Evolutionary conservation across 92 coral and sea anemone genomes (phyloP).

Genomic region (Epizoanthus fatuus): DNA sequence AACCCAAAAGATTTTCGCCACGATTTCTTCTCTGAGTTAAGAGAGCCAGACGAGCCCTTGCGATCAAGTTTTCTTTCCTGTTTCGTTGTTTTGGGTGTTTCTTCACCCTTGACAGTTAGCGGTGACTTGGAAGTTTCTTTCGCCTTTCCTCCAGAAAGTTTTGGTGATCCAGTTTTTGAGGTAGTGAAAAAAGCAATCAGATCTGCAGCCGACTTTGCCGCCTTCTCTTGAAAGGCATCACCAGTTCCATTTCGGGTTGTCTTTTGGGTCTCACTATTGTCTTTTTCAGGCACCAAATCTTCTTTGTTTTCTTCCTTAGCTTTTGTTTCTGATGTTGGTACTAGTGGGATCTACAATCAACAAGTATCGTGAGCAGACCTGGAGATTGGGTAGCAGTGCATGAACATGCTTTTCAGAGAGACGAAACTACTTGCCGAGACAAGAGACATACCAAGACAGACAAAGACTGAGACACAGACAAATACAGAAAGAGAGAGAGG

Average conservation of each 20-base stretch:
- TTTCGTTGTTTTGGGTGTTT: slow-evolving; percentile 35
- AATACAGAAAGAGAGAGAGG: too few species aligned
- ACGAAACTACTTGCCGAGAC: too few species aligned
- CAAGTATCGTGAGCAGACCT: not conserved
- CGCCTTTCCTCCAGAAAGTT: slow-evolving; percentile 19
- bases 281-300: slow-evolving; percentile 38
- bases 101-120: slow-evolving; percentile 9
- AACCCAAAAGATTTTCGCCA: slow-evolving; percentile 90
- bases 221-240: slow-evolving; percentile 27
- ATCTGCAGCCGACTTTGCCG: slow-evolving; percentile 66
- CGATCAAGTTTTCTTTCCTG: slow-evolving; percentile 72
- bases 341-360: not conserved
- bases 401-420: too few species aligned
- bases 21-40: slow-evolving; percentile 77
- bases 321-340: not conserved
- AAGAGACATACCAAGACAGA: too few species aligned
- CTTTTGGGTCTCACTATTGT: not conserved
- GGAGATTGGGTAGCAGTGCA: not conserved
- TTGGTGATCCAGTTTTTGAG: slow-evolving; percentile 42
- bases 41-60: slow-evolving; percentile 66
- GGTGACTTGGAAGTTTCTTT: slow-evolving; percentile 36
- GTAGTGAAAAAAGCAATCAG: slow-evolving; percentile 71
- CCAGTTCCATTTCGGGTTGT: slow-evolving; percentile 21
- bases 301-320: not conserved
- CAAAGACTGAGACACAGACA: too few species aligned